Evolutionary conservation across 1,140 invertebrate species (phyloP), one percentile per base, ranked within the genome.

Genomic region (Popillia japonica): DNA sequence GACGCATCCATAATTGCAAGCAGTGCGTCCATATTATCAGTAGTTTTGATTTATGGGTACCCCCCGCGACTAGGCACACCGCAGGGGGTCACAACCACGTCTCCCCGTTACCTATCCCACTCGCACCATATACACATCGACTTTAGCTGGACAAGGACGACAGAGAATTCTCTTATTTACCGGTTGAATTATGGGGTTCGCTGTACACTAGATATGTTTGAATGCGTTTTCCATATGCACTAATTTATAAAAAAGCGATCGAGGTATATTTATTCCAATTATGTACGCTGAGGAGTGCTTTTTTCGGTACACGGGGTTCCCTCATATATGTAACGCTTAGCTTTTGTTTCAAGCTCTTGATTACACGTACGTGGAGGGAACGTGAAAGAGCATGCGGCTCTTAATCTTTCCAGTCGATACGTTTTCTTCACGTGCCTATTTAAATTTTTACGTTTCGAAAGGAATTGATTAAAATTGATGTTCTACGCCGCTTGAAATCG

Each of bases 1-100:
- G 83, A 84, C 83, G 81, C 80, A 82, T 83, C 81, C 79, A 82
- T 84, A 84, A 84, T 84, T 84, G 83, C 83, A 80, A 81, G 79
- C 81, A 81, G 79, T 78, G 78, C 78, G 80, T 84, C 80, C 82
- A 82, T 81, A 80, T 81, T 83, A 83, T 84, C 83, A 82, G 83
- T 83, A 83, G 83, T 83, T 83, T 81, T 83, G 82, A 84, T 84
- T 84, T 84, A 84, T 83, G 78, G 44, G 20, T 40, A 80, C 64
- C 80, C 80, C 81, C 83, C 81, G 78, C 76, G 81, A 81, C 73
- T 79, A 48, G 61, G 44, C 78, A 61, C 81, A 75, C 83, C 78
- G 79, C 75, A 75, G 83, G 83, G 72, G 77, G 80, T 77, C 78
- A 55, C 76, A 75, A 74, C 77, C 78, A 80, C 77, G 82, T 83